Evolutionary conservation across 2,888 invertebrate genomes (phyloP).

Genomic region (Dasypolia templi): DNA sequence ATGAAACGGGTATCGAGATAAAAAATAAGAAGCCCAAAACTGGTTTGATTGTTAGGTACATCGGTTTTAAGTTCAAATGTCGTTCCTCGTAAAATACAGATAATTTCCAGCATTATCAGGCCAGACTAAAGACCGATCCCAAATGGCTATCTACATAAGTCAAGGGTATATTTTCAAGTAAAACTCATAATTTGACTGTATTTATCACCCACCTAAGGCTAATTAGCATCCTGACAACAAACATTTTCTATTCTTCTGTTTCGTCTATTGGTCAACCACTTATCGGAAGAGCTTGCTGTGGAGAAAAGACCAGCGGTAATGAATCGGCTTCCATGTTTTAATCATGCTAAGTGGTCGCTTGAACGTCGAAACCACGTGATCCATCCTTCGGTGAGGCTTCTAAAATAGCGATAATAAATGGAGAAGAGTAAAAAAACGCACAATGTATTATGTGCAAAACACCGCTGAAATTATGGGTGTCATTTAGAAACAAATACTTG

Average conservation of each 20-base stretch:
- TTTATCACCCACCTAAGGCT: neutral
- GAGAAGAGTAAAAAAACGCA: too few species aligned
- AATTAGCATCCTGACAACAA: neutral
- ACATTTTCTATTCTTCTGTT: neutral
- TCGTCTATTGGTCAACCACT: conserved; percentile 5
- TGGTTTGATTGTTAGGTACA: too few species aligned
- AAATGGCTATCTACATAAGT: neutral
- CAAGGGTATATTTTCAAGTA: neutral
- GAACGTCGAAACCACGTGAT: conserved; percentile 21
- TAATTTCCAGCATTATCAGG: too few species aligned
- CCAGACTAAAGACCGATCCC: too few species aligned
- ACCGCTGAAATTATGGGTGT: neutral
- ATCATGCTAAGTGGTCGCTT: conserved; percentile 50
- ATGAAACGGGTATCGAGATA: too few species aligned
- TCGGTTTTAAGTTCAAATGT: too few species aligned
- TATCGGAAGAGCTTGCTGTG: conserved; percentile 11
- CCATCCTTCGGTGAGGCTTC: conserved; percentile 17
- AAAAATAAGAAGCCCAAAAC: too few species aligned
- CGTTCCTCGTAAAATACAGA: too few species aligned
- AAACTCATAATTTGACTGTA: neutral
- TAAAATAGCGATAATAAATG: conserved; percentile 13
- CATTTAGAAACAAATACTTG: neutral
- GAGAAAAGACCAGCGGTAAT: conserved; percentile 19
- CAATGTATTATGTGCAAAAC: neutral
- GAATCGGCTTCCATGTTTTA: conserved; percentile 36